These are phyloP conservation scores for Hypotaenidia philippensis DNA, from an alignment of 2,797 vertebrate species.

Conservation along the genomic window DNA sequence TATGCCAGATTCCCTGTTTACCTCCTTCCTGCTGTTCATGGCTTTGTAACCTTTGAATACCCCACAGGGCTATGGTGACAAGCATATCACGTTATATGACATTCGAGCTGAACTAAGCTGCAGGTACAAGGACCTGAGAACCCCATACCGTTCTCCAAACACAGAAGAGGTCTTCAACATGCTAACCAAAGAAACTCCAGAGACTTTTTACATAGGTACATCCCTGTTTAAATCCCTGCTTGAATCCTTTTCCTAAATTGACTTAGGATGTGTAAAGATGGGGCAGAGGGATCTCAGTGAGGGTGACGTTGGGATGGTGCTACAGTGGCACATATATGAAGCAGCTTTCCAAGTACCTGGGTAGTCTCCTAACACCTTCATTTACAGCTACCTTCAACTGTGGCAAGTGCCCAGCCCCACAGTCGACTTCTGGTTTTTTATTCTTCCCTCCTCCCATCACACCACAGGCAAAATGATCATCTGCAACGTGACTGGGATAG, in stretches of 20 bases:
- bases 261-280: not conserved
- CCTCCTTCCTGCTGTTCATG: not conserved
- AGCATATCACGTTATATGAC: conserved; percentile 97
- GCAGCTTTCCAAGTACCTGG: not conserved
- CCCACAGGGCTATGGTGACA: conserved; percentile 95
- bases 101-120: conserved; percentile 98
- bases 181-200: conserved; percentile 98
- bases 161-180: conserved; percentile 98
- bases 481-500: conserved; percentile 94
- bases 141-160: conserved; percentile 92
- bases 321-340: not conserved
- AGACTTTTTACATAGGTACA: conserved; percentile 98
- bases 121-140: conserved; percentile 96
- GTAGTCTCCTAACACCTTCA: not conserved
- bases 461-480: conserved; percentile 93
- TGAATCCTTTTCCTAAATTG: not conserved
- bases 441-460: not conserved
- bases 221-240: not conserved
- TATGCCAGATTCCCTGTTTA: not conserved
- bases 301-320: rapidly evolving
- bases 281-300: not conserved
- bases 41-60: not conserved
- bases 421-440: not conserved
- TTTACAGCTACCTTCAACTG: rapidly evolving
- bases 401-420: not conserved